Conservation (phyloP, 2,888 invertebrate species). For the Drosophila setosimentum region DNA sequence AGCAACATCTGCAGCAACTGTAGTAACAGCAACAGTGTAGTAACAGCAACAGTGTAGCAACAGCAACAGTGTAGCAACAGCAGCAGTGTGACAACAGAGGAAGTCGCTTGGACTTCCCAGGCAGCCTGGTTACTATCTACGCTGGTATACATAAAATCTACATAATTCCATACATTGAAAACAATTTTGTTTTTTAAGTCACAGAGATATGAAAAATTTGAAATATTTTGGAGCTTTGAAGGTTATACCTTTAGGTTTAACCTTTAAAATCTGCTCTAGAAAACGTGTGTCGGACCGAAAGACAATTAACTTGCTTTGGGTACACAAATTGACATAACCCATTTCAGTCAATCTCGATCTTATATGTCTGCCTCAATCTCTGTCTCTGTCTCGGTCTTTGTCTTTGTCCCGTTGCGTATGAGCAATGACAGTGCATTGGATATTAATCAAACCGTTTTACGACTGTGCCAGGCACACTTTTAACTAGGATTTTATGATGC, state of each 20-base stretch:
- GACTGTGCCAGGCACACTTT: constrained; percentile 19
- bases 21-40: constrained; percentile 7
- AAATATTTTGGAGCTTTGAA: no score
- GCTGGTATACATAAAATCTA: no score
- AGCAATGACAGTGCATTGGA: constrained; percentile 37
- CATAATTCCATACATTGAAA: no score
- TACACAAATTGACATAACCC: no score
- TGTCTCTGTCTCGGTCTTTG: not conserved
- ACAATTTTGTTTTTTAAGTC: no score
- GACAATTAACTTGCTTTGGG: no score
- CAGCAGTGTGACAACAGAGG: constrained; percentile 49
- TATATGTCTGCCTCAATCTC: not conserved
- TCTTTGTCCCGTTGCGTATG: constrained; percentile 48
- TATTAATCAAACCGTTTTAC: constrained; percentile 41
- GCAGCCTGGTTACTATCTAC: no score
- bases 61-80: no score
- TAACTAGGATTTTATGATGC: constrained; percentile 39
- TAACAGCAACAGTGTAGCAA: constrained; percentile 28
- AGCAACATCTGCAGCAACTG: constrained; percentile 22
- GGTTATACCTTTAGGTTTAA: no score
- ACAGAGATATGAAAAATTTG: no score
- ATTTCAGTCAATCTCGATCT: not conserved
- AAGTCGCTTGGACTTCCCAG: not conserved
- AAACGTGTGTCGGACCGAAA: not conserved
- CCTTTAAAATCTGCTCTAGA: not conserved